Base-by-base conservation (phyloP, 2,888 invertebrate species). In the Polietes domitor region DNA sequence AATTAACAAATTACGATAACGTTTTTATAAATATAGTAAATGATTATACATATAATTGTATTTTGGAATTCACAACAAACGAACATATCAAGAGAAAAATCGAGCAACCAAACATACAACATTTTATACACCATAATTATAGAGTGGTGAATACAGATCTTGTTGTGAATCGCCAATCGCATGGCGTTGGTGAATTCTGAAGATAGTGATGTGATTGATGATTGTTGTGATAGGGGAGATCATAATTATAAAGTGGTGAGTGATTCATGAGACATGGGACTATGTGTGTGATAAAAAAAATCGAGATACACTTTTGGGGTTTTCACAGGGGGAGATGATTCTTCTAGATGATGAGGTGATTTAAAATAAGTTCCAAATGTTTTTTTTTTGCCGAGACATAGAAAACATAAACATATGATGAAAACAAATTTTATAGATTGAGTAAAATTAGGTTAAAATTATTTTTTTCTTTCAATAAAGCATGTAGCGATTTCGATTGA, bases 341-440 rank as follows among this genome's bases (percentile, higher is more conserved):
- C 17, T 61, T 61, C 6, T 26, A 15, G 21, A 5, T 58, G 17
- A 32, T 65, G 37, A 37, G n/a, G 47, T 47, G 47, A 41, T 41
- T 41, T 41, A 41, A 41, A 10, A 41, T 7, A 10, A 12, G 41
- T 41, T 32, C 32, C 17, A 17, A n/a, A n/a, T n/a, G n/a, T n/a
- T n/a, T n/a, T n/a, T n/a, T 79, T 72, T 55, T 55, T 41, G n/a
- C 77, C 79, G 79, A 79, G 47, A 1, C 53, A 63, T 58, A 73
- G 26, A 26, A 58, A 83, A 77, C 19, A 50, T 61, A 77, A 77
- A 73, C 53, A 55, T 19, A 55, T 61, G 43, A 21, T 74, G 12
- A 47, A 28, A 26, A 63, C 12, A 50, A 75, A 47, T 19, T 41
- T 76, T 65, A 84, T 81, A 84, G 84, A 84, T 84, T 84, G 84